Conservation (phyloP, 2,888 invertebrate species). For the Lithodes maja region DNA sequence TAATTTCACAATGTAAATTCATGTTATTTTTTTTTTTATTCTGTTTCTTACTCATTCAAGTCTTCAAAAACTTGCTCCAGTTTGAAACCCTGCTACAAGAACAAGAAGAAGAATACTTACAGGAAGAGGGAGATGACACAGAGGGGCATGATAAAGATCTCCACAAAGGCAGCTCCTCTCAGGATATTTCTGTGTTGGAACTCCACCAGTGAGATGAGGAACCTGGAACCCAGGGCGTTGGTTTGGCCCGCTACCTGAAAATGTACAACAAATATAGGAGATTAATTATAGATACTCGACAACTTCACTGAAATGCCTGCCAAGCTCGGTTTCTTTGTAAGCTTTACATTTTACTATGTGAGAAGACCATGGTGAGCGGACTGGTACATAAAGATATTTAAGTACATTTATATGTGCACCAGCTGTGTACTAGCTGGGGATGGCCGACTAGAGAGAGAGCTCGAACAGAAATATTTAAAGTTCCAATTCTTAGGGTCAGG, state of each 20-base stretch:
- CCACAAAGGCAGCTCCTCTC: slow-evolving; percentile 92
- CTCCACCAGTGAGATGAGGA: slow-evolving; percentile 91
- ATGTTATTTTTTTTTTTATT: neutral
- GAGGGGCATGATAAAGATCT: slow-evolving; percentile 83
- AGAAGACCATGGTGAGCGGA: too few relatives aligned
- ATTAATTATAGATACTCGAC: too few relatives aligned
- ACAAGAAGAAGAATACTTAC: slow-evolving; percentile 79
- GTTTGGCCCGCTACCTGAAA: slow-evolving; percentile 92
- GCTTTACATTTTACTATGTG: too few relatives aligned
- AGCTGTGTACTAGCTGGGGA: too few relatives aligned
- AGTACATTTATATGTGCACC: too few relatives aligned
- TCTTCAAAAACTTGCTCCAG: neutral
- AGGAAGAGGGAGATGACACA: slow-evolving; percentile 80
- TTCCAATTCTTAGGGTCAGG: too few relatives aligned
- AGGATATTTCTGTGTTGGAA: slow-evolving; percentile 93
- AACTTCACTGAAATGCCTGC: too few relatives aligned
- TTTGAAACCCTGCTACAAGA: neutral
- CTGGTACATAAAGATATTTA: too few relatives aligned
- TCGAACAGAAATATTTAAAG: too few relatives aligned
- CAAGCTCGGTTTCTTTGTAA: too few relatives aligned
- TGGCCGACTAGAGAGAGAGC: too few relatives aligned
- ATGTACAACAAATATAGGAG: too few relatives aligned
- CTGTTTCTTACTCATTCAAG: neutral
- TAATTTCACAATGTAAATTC: neutral
- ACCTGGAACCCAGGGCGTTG: slow-evolving; percentile 90